phyloP scores from a whole-genome alignment of 2,888 invertebrate species.

The Drosophila cracens region DNA sequence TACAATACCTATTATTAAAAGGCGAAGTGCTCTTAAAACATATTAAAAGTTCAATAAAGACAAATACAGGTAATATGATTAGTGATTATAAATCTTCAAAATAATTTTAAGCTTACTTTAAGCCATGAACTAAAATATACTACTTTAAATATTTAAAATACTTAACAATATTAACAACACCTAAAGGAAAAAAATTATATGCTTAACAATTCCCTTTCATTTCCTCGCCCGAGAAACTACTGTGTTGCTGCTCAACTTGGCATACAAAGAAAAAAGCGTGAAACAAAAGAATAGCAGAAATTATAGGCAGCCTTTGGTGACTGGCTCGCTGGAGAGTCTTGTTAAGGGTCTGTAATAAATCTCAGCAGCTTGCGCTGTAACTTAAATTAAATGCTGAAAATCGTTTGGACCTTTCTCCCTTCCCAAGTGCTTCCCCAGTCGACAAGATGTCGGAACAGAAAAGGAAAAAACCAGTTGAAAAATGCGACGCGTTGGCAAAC shows the following conservation, averaged over 20 bases:
- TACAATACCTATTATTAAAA: neutral
- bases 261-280: slow-evolving; percentile 8
- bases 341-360: slow-evolving; percentile 80
- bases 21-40: neutral
- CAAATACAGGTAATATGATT: neutral
- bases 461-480: slow-evolving; percentile 58
- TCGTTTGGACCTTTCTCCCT: slow-evolving; percentile 58
- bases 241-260: slow-evolving; percentile 13
- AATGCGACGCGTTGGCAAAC: slow-evolving; percentile 52
- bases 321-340: slow-evolving; percentile 39
- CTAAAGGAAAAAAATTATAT: neutral
- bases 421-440: neutral
- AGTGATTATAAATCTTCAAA: neutral
- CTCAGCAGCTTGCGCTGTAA: slow-evolving; percentile 75
- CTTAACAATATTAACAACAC: neutral
- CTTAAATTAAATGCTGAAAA: slow-evolving; percentile 82
- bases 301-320: slow-evolving; percentile 24
- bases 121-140: neutral
- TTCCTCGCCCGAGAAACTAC: slow-evolving; percentile 34
- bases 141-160: neutral
- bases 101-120: no score
- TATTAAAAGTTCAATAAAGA: neutral
- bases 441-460: slow-evolving; percentile 27
- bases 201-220: slow-evolving; percentile 11
- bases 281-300: slow-evolving; percentile 34